A percentile compares a stretch with the other conserved stretches of the same genome.
phyloP scores from a whole-genome alignment of 2,797 vertebrate species.

The Trichosurus vulpecula region DNA sequence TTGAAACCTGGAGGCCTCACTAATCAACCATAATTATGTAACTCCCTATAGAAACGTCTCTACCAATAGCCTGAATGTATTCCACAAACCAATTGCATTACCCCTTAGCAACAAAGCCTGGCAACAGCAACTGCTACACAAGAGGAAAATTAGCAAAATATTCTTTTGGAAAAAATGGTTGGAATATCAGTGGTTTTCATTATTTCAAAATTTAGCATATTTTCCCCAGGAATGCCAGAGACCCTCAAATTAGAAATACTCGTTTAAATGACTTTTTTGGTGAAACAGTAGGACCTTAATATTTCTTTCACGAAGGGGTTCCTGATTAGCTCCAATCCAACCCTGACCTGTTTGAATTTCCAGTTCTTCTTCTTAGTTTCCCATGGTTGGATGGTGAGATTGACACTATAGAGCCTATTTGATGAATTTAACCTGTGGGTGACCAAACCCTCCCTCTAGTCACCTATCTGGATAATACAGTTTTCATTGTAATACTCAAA shows the following conservation, averaged over 20 bases:
- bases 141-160: conserved; percentile 38
- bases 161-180: not conserved
- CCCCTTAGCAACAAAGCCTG: conserved; percentile 47
- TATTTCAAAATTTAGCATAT: not conserved
- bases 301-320: not conserved
- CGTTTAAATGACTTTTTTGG: not conserved
- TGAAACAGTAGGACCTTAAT: not conserved
- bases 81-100: not conserved
- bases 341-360: not conserved
- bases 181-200: not conserved
- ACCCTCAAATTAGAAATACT: not conserved
- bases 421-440: not conserved
- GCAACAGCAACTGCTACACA: not conserved
- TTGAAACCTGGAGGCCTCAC: not conserved
- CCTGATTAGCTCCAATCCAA: not conserved
- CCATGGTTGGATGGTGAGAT: not conserved
- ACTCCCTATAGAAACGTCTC: conserved; percentile 15
- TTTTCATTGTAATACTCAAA: not conserved
- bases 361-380: not conserved
- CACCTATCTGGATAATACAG: not conserved
- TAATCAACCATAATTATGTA: accelerated
- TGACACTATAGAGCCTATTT: not conserved
- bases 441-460: not conserved
- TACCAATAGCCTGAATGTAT: not conserved
- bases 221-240: not conserved